Base-by-base conservation (phyloP, 37 sponge, comb jelly and placozoan species). In the Spongia lamella region DNA sequence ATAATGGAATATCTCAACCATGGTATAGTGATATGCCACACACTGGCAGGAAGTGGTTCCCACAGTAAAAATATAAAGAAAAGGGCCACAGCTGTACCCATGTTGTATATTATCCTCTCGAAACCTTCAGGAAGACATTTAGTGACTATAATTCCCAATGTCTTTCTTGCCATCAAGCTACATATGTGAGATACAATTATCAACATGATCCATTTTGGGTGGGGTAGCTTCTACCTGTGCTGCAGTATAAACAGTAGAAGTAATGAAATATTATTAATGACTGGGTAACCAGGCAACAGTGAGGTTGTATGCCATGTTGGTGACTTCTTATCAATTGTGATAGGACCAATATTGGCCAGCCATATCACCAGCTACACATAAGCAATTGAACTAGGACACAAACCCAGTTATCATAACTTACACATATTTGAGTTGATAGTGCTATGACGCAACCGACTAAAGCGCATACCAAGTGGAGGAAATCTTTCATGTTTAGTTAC, bases 311-410 rank as follows among this genome's bases (percentile, higher is more conserved):
- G 36, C 73, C 73, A 72, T 43, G 47, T 13, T 26, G 56, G 24
- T 33, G 73, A 58, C 59, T 72, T 72, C 17, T 57, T 72, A 57
- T 72, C 59, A 30, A 72, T n/a, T n/a, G 73, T 72, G 38, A 72
- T 33, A 1, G 73, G 73, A 7, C 53, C 47, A 43, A 43, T 43
- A 9, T 43, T 43, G 9, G 47, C 9, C 47, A 43, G 47, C 47
- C 47, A 43, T 43, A 5, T 9, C 47, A 5, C 5, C 9, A 43
- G 9, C 47, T 43, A 43, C 5, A 5, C 7, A 43, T 43, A 43
- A 5, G 9, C 5, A 43, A 5, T 13, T 43, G 7, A 43, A 13
- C 7, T 9, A 43, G 47, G 7, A 43, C 47, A 43, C 7, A 43
- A 13, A 9, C 9, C 5, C 9, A 9, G 47, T 43, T 43, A 43